Percentiles rank a stretch among this genome's conserved stretches.
Evolutionary conservation across 1,140 invertebrate genomes (phyloP).

Genomic region (Ceratitis capitata): DNA sequence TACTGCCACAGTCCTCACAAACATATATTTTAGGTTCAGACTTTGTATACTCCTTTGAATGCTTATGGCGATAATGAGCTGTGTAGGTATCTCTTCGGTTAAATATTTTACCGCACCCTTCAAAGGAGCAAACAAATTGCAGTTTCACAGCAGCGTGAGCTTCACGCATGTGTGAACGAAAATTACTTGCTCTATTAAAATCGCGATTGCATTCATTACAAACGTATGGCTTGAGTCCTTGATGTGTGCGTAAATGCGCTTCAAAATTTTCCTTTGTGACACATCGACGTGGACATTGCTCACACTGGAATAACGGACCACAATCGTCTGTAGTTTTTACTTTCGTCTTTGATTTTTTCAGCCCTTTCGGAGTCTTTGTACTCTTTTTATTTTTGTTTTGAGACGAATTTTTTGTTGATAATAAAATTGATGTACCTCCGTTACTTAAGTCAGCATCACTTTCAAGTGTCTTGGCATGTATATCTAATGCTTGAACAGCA

Average conservation of each 20-base stretch:
- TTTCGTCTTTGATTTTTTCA: background rate
- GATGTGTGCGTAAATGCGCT: conserved; percentile 38
- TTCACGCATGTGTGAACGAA: conserved; percentile 3
- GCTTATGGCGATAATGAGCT: conserved; percentile 28
- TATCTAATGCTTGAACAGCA: background rate
- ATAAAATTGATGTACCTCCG: background rate
- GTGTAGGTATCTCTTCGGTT: background rate
- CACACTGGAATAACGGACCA: conserved; percentile 22
- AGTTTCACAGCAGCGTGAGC: background rate
- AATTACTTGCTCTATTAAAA: background rate
- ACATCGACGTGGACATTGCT: conserved; percentile 29
- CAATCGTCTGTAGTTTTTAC: background rate
- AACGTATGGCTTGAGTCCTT: conserved; percentile 22
- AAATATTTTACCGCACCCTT: conserved; percentile 27
- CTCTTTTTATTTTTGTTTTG: background rate
- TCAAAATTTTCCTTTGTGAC: conserved; percentile 33
- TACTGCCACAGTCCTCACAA: conserved; percentile 42
- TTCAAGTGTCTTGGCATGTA: background rate
- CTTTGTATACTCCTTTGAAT: background rate
- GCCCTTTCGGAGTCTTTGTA: background rate
- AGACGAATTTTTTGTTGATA: background rate
- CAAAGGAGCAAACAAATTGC: background rate
- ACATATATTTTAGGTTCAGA: background rate
- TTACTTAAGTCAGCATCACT: background rate
- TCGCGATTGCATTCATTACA: conserved; percentile 16